Conservation (phyloP, 2,113 vertebrate genomes). For the Pholis gunnellus region DNA sequence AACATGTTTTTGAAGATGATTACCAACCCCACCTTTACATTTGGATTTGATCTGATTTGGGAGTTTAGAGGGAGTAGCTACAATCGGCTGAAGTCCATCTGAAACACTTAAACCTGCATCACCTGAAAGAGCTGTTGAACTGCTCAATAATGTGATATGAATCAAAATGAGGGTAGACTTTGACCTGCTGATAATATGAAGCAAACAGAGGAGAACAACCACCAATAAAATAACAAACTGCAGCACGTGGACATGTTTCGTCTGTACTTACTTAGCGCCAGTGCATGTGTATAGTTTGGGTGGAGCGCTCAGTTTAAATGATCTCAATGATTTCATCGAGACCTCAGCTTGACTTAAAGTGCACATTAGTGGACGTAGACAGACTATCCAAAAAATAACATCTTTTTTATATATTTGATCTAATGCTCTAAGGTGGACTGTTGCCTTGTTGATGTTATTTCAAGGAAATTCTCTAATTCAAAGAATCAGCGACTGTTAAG, state of each 20-base stretch:
- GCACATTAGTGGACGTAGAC: not conserved
- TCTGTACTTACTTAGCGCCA: not conserved
- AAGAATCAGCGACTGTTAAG: not conserved
- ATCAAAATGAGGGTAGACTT: conserved; percentile 20
- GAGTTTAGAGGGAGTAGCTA: no score
- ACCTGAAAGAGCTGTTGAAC: not conserved
- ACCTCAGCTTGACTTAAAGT: not conserved
- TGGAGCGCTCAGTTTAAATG: no score
- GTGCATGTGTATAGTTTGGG: no score
- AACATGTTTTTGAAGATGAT: no score
- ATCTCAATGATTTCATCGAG: not conserved
- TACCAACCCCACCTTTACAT: no score
- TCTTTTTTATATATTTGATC: not conserved
- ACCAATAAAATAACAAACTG: not conserved
- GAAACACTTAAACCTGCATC: not conserved
- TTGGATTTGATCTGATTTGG: no score
- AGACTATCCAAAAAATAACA: not conserved
- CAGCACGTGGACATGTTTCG: not conserved
- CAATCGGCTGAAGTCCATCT: not conserved
- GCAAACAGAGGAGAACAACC: not conserved
- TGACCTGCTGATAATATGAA: conserved; percentile 34
- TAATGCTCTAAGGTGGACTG: not conserved
- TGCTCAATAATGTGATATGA: conserved; percentile 7
- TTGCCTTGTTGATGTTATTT: not conserved
- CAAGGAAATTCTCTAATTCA: not conserved